Evolutionary conservation across 2,888 invertebrate genomes (phyloP).

Genomic region (Drosophila nigricruria): DNA sequence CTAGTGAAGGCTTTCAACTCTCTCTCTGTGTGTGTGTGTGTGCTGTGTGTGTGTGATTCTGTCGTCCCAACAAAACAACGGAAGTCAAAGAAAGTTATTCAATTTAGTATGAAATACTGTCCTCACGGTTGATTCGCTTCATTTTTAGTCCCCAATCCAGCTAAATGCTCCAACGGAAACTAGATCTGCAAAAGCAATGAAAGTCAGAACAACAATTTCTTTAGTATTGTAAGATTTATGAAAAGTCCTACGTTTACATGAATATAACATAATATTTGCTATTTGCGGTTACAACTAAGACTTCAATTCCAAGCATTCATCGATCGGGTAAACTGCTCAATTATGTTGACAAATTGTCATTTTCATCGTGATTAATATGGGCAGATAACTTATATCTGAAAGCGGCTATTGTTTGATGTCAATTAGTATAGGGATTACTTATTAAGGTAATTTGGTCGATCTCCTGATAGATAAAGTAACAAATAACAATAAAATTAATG

Average conservation of each 20-base stretch:
- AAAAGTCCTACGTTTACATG: background rate
- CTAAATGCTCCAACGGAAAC: background rate
- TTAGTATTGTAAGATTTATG: background rate
- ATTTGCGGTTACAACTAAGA: background rate
- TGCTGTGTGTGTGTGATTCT: conserved; percentile 7
- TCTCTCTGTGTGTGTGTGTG: conserved; percentile 14
- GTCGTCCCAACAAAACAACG: conserved; percentile 53
- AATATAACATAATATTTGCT: background rate
- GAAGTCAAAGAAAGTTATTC: conserved; percentile 73
- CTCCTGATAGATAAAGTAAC: background rate
- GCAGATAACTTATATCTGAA: background rate
- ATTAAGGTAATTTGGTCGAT: too few relatives aligned
- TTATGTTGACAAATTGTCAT: background rate
- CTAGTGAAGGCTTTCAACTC: conserved; percentile 43
- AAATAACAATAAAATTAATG: too few relatives aligned
- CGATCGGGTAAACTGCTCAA: background rate
- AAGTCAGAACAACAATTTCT: background rate
- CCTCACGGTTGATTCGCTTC: conserved; percentile 2
- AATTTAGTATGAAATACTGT: conserved; percentile 57
- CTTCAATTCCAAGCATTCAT: background rate
- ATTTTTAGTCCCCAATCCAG: conserved; percentile 1
- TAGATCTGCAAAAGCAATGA: background rate
- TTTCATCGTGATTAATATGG: background rate
- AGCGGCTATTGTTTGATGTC: background rate
- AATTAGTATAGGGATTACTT: background rate